Conservation (phyloP, 2,113 vertebrate species). For the Tragelaphus scriptus region DNA sequence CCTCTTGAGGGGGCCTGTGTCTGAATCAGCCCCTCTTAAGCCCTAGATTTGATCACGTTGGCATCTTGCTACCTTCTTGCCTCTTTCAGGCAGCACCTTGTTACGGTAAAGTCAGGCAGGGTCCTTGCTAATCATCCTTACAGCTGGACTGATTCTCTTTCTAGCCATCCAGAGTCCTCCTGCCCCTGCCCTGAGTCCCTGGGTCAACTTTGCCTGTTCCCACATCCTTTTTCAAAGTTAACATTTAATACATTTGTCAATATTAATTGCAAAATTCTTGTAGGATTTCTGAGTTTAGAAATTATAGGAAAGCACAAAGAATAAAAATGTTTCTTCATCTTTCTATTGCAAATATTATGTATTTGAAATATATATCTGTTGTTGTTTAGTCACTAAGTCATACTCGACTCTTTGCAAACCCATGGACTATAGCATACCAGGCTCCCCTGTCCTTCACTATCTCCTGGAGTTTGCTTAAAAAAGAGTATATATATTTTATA, state of each 20-base stretch:
- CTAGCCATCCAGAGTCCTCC: background rate
- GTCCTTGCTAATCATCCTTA: no score
- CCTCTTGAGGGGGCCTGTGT: background rate
- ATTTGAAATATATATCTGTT: background rate
- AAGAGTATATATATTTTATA: background rate
- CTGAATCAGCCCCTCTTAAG: background rate
- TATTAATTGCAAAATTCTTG: background rate
- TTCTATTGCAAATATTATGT: background rate
- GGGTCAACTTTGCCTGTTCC: background rate
- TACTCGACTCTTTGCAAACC: background rate
- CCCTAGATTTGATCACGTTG: background rate
- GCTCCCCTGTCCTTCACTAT: background rate
- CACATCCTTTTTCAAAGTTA: background rate
- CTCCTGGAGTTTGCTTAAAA: background rate
- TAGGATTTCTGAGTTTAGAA: background rate
- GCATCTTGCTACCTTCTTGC: background rate
- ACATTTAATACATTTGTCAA: background rate
- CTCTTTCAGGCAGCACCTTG: background rate
- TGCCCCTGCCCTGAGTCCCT: fast-evolving
- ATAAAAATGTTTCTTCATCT: background rate
- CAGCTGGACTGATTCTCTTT: background rate
- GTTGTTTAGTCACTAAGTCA: background rate
- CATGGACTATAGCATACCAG: background rate
- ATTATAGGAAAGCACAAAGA: background rate
- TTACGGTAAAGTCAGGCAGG: background rate